Conservation (phyloP, 2,797 vertebrate genomes). For the Delichon dasypus region DNA sequence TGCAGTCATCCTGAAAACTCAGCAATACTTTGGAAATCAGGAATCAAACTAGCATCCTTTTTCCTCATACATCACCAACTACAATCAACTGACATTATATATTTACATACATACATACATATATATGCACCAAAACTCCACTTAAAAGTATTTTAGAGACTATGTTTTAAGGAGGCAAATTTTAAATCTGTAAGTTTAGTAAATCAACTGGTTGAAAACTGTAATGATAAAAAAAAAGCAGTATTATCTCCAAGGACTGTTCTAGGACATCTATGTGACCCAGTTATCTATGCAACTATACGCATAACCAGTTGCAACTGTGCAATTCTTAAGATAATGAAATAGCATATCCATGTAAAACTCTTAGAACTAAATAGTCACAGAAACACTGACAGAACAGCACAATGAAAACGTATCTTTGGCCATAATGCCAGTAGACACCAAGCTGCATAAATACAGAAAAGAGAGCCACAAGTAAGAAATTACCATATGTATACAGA, state of each 20-base stretch:
- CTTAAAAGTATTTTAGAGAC: background rate
- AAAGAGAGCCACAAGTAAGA: slow-evolving; percentile 31
- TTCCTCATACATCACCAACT: background rate
- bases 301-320: background rate
- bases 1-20: background rate
- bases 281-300: background rate
- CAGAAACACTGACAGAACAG: background rate
- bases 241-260: background rate
- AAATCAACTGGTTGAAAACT: background rate
- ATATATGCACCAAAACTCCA: background rate
- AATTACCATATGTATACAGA: slow-evolving; percentile 64
- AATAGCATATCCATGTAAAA: background rate
- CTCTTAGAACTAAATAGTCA: background rate
- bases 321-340: background rate
- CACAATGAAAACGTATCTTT: slow-evolving; percentile 2
- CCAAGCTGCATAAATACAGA: background rate
- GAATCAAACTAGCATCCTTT: background rate
- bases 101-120: too few species aligned
- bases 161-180: background rate
- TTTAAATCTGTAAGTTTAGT: background rate
- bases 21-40: background rate
- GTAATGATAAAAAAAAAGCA: background rate
- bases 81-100: background rate
- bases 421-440: slow-evolving; percentile 21
- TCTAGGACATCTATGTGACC: background rate